Evolutionary conservation across 2,888 invertebrate genomes (phyloP).

Genomic region (Tenthredo notha): DNA sequence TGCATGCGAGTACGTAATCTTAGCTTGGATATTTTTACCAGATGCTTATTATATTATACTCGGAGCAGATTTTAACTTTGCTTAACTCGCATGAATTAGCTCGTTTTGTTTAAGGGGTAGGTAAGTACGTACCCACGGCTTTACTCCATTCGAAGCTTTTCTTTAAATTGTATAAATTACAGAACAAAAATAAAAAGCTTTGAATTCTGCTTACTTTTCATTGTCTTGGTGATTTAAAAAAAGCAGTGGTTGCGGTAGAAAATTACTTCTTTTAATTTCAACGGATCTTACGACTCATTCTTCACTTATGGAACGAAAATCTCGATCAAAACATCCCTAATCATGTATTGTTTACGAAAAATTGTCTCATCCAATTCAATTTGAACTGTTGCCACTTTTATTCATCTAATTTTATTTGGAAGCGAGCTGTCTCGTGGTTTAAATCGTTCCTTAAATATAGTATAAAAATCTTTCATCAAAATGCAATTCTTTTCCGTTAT

Average conservation of each 20-base stretch:
- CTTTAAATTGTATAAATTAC: neutral
- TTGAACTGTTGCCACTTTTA: too few relatives aligned
- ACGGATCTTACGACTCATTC: too few relatives aligned
- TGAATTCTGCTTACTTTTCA: neutral
- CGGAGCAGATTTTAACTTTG: slow-evolving; percentile 18
- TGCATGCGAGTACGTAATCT: neutral
- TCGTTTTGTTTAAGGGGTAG: neutral
- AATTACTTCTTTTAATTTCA: too few relatives aligned
- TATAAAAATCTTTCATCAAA: neutral
- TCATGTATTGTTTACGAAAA: too few relatives aligned
- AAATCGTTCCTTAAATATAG: neutral
- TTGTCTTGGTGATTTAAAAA: too few relatives aligned
- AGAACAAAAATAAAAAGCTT: neutral
- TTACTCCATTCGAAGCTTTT: neutral
- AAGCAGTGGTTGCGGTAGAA: too few relatives aligned
- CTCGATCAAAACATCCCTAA: too few relatives aligned
- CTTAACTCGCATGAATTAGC: neutral
- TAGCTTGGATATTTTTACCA: neutral
- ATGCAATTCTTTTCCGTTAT: neutral
- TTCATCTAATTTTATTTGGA: neutral
- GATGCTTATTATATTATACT: neutral
- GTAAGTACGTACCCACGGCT: neutral
- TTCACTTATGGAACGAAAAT: too few relatives aligned
- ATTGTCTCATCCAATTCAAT: too few relatives aligned
- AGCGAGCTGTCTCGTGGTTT: neutral